Base-by-base conservation (phyloP, 1,140 invertebrate species). In the Tetranychus urticae region DNA sequence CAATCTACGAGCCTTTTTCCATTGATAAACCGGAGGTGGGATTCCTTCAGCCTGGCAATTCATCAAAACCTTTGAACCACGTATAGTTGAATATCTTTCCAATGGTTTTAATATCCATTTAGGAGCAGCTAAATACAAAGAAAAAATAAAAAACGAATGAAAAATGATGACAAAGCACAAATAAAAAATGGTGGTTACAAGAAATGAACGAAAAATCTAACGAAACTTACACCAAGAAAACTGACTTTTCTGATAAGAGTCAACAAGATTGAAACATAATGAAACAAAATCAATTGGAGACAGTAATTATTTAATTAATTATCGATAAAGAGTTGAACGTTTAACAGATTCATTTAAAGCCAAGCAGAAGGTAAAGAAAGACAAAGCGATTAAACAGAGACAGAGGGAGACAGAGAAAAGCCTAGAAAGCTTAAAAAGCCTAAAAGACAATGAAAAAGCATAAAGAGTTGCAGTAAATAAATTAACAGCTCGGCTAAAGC, bases 31-130 rank as follows among this genome's bases (percentile, higher is more conserved):
- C 14, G 67, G 67, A 12, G 65, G 59, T 33, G 67, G 67, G 42
- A 65, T 65, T 35, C 67, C 67, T 65, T 68, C 67, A 7, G 67
- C 66, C 59, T 68, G 67, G 45, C 67, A 68, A 48, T 66, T 56
- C 34, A 68, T 65, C 10, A 65, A 46, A 10, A 65, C 63, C 34
- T 60, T 61, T 45, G 61, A 56, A 46, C 62, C 64, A 3, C 58
- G 59, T 12, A 66, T 48, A 10, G 57, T 59, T 39, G 64, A 59
- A 48, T 59, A 59, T 12, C 52, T 37, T 37, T 64, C 62, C 10
- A 34, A 58, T 34, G 65, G 65, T 36, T 65, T 63, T 10, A 62
- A 60, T 35, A 65, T 47, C 65, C 65, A 66, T 56, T 66, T 64
- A 14, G 65, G 65, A 56, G 61, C 62, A 7, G 65, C 65, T 66